These are phyloP conservation scores for Nymphalis c-album DNA, from an alignment of 2,888 invertebrate species.

Conservation along the genomic window DNA sequence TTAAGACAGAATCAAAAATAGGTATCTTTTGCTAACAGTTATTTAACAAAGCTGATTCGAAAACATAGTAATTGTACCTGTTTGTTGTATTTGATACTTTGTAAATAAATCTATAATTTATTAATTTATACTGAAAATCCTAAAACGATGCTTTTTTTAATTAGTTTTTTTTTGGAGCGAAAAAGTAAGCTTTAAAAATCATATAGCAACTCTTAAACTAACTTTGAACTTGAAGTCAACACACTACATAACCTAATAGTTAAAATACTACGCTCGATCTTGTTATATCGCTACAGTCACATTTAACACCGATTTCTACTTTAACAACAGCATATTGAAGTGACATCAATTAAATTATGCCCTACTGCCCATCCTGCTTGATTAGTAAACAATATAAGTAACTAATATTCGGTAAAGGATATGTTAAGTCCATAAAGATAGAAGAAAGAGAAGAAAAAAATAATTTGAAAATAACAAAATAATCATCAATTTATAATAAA, in stretches of 20 bases:
- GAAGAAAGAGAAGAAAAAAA: too few relatives aligned
- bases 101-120: slow-evolving; percentile 24
- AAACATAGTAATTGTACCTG: slow-evolving; percentile 32
- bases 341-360: slow-evolving; percentile 4
- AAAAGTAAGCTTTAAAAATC: slow-evolving; percentile 21
- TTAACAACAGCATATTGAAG: slow-evolving; percentile 14
- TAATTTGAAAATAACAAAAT: too few relatives aligned
- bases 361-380: slow-evolving; percentile 8
- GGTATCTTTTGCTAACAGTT: slow-evolving; percentile 19
- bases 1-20: slow-evolving; percentile 30
- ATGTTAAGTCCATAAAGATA: background rate
- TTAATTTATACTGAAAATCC: slow-evolving; percentile 6
- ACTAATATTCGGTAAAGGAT: background rate
- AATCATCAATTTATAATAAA: too few relatives aligned
- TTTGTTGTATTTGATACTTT: slow-evolving; percentile 23
- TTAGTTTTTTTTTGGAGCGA: slow-evolving; percentile 6
- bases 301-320: slow-evolving; percentile 11
- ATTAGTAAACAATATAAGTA: background rate
- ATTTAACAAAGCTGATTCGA: slow-evolving; percentile 20
- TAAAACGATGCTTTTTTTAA: background rate
- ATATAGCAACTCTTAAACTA: slow-evolving; percentile 22
- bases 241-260: slow-evolving; percentile 23
- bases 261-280: slow-evolving; percentile 14
- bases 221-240: slow-evolving; percentile 36
- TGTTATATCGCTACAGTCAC: slow-evolving; percentile 21